Evolutionary conservation across 2,113 vertebrate genomes (phyloP).

Genomic region (Excalfactoria chinensis): DNA sequence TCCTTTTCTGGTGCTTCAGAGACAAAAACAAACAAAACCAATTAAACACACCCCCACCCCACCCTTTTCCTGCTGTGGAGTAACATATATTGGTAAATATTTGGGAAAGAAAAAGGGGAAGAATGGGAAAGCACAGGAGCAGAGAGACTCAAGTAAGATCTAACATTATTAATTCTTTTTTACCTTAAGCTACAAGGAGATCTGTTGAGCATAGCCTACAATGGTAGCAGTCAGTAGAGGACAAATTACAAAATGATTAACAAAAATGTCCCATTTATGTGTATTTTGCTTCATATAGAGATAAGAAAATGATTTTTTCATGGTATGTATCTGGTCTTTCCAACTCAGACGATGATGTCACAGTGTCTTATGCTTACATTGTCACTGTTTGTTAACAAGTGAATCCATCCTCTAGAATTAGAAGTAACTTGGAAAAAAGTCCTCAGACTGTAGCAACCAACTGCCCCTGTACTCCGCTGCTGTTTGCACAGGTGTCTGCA

Average conservation of each 20-base stretch:
- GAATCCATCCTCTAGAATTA: neutral
- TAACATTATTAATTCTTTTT: neutral
- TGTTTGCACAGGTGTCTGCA: neutral
- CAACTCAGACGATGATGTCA: neutral
- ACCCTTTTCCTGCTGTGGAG: neutral
- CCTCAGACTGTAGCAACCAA: neutral
- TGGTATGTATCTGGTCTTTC: neutral
- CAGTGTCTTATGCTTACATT: neutral
- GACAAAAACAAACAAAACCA: neutral
- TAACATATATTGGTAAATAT: neutral
- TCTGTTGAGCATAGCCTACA: neutral
- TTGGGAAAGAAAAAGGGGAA: neutral
- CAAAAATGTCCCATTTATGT: neutral
- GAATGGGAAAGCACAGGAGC: neutral
- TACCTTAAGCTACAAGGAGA: neutral
- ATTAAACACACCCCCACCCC: neutral
- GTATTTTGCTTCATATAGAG: neutral
- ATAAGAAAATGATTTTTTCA: neutral
- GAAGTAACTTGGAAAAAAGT: slow-evolving; percentile 6
- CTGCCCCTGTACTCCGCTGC: neutral
- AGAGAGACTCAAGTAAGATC: neutral
- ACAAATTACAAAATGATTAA: neutral
- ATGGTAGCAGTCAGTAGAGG: neutral
- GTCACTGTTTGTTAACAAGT: neutral
- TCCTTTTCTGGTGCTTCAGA: neutral